phyloP scores from a whole-genome alignment of 2,113 vertebrate species.

The Antechinus stuartii region DNA sequence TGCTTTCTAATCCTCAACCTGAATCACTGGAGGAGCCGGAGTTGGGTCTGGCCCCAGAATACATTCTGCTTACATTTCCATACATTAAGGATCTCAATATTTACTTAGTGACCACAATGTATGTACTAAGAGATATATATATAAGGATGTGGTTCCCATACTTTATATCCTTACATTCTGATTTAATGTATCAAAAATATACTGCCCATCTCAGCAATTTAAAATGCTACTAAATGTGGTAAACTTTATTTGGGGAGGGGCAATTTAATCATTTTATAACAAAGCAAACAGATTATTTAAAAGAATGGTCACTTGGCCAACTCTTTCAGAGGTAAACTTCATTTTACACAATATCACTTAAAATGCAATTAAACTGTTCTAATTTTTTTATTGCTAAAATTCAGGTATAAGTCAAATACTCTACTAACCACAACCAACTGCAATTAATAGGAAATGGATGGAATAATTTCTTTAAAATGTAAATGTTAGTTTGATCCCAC shows the following conservation, averaged over 20 bases:
- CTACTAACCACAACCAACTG: conserved; percentile 56
- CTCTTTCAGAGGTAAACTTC: not conserved
- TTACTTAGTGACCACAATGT: conserved; percentile 8
- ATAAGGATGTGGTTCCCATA: not conserved
- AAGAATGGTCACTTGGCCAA: too few relatives aligned
- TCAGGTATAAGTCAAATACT: conserved; percentile 42
- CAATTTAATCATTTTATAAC: too few relatives aligned
- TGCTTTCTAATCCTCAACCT: not conserved
- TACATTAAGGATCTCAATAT: not conserved
- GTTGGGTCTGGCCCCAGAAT: not conserved
- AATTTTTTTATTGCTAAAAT: conserved; percentile 56
- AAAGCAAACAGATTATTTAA: too few relatives aligned
- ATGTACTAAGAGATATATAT: not conserved
- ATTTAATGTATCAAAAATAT: conserved; percentile 32
- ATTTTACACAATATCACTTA: conserved; percentile 42
- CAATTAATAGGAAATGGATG: conserved; percentile 56
- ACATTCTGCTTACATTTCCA: conserved; percentile 10
- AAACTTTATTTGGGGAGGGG: conserved; percentile 29
- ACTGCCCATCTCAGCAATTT: conserved; percentile 25
- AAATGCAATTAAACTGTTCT: conserved; percentile 49
- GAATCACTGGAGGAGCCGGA: not conserved
- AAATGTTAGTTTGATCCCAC: conserved; percentile 68
- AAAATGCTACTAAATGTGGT: conserved; percentile 26
- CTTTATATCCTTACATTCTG: conserved; percentile 47
- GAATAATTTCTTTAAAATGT: conserved; percentile 57